phyloP scores from a whole-genome alignment of 2,888 invertebrate genomes.

The Lycia hirtaria region DNA sequence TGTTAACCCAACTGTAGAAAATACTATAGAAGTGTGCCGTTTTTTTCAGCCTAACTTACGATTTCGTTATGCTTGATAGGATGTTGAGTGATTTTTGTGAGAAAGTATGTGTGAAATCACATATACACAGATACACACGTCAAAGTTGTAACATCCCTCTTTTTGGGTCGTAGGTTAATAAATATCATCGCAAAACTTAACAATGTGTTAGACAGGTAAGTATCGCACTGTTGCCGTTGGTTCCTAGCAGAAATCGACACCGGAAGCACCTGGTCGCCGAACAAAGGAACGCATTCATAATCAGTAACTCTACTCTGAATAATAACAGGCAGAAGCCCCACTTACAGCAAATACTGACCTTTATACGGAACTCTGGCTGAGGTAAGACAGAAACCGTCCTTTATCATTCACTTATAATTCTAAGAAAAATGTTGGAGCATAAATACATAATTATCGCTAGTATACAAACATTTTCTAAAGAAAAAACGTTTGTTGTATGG shows the following conservation, averaged over 20 bases:
- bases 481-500: too few relatives aligned
- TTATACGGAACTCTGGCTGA: not conserved
- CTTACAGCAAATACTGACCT: slow-evolving; percentile 10
- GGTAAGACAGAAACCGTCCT: not conserved
- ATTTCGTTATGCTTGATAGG: too few relatives aligned
- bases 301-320: slow-evolving; percentile 32
- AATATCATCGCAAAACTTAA: not conserved
- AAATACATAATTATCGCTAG: too few relatives aligned
- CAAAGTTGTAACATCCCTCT: not conserved
- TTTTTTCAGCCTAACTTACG: too few relatives aligned
- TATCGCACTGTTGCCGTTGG: not conserved
- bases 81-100: too few relatives aligned
- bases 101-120: too few relatives aligned
- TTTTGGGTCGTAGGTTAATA: too few relatives aligned
- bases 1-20: too few relatives aligned
- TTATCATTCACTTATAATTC: not conserved
- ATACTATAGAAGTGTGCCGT: too few relatives aligned
- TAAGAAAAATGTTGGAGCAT: too few relatives aligned
- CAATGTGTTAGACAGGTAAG: not conserved
- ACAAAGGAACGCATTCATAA: slow-evolving; percentile 39
- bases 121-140: not conserved
- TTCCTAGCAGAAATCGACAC: slow-evolving; percentile 39
- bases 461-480: too few relatives aligned
- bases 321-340: slow-evolving; percentile 11
- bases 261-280: slow-evolving; percentile 40